Evolutionary conservation across 2,888 invertebrate genomes (phyloP).

Genomic region (Chloromyia formosa): DNA sequence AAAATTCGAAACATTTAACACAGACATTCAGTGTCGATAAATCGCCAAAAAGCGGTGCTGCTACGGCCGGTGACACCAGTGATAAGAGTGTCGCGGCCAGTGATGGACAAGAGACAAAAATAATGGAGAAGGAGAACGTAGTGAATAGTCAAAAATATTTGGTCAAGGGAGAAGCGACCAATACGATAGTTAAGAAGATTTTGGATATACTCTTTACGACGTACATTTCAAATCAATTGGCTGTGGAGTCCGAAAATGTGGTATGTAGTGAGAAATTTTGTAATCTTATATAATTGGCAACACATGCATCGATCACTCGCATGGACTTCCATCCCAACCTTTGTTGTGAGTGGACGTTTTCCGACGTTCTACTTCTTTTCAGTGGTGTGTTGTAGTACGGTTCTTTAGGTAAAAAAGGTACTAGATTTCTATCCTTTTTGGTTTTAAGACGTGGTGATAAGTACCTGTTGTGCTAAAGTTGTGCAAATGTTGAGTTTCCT

Average conservation of each 20-base stretch:
- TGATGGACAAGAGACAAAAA: constrained; percentile 33
- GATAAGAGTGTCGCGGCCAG: not conserved
- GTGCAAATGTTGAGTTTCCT: too few species aligned
- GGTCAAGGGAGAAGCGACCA: constrained; percentile 62
- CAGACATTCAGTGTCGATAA: constrained; percentile 52
- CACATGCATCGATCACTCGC: too few species aligned
- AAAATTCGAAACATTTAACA: constrained; percentile 60
- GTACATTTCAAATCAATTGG: constrained; percentile 81
- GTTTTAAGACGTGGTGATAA: too few species aligned
- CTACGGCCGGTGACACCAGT: constrained; percentile 20
- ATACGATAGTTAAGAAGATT: constrained; percentile 71
- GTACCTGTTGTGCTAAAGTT: too few species aligned
- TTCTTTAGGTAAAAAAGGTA: too few species aligned
- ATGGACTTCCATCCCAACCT: too few species aligned
- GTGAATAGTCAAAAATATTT: constrained; percentile 56
- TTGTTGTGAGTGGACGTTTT: too few species aligned
- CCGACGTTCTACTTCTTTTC: too few species aligned
- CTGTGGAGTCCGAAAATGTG: constrained; percentile 78
- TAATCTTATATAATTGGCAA: too few species aligned
- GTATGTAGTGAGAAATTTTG: constrained; percentile 62
- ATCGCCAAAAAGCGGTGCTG: constrained; percentile 33
- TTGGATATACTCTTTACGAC: constrained; percentile 82
- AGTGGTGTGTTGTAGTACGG: too few species aligned
- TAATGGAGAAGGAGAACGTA: constrained; percentile 53
- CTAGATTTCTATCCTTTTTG: too few species aligned